Evolutionary conservation across 2,113 vertebrate genomes (phyloP).

Genomic region (Odontesthes bonariensis): DNA sequence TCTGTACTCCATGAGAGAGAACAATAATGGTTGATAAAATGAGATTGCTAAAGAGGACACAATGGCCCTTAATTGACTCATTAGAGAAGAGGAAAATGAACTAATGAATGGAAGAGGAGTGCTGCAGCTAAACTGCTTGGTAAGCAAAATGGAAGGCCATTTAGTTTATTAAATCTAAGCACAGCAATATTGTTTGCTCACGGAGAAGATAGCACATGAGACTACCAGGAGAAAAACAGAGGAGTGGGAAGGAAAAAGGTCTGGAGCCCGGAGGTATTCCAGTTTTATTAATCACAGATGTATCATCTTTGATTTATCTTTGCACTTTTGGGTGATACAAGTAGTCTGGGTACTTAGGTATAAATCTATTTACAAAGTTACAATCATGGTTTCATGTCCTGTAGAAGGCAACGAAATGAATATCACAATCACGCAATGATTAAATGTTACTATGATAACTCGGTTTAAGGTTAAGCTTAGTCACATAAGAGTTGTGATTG

Average conservation of each 20-base stretch:
- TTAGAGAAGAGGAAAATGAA: constrained; percentile 76
- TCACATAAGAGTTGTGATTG: neutral
- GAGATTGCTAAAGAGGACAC: constrained; percentile 77
- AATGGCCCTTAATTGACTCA: constrained; percentile 82
- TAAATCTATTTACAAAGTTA: neutral
- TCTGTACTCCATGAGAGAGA: constrained; percentile 75
- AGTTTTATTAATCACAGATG: constrained; percentile 19
- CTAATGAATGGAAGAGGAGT: constrained; percentile 75
- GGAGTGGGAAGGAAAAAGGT: constrained; percentile 7
- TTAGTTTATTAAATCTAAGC: constrained; percentile 71
- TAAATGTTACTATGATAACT: neutral
- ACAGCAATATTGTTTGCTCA: constrained; percentile 63
- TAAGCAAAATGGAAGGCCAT: constrained; percentile 76
- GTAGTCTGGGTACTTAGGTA: neutral
- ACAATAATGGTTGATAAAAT: constrained; percentile 80
- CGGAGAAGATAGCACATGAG: constrained; percentile 35
- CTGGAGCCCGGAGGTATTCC: neutral
- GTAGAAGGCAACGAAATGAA: neutral
- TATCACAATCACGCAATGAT: neutral
- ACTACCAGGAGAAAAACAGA: constrained; percentile 23
- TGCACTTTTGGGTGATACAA: constrained; percentile 3
- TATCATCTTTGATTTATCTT: constrained; percentile 1
- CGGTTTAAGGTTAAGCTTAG: neutral
- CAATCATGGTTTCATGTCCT: neutral
- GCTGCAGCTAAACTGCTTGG: constrained; percentile 66